Base-by-base conservation (phyloP, 2,113 vertebrate species). In the Pogona vitticeps region DNA sequence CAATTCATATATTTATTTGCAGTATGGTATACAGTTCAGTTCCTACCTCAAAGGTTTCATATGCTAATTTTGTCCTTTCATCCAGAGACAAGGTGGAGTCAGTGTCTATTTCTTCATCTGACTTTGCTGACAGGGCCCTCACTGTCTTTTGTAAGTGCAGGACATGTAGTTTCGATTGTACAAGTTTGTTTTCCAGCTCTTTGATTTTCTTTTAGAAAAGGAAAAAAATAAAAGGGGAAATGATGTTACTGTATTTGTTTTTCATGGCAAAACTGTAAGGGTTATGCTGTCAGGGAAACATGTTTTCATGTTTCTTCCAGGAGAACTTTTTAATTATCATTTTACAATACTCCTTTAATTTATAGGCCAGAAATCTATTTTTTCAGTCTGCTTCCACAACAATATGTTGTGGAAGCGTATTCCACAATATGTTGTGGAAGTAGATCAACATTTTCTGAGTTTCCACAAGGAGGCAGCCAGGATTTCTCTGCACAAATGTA, bases 11-110 rank as follows among this genome's bases (percentile, higher is more conserved):
- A 36, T 17, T 65, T n/a, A 33, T 46, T 65, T 65, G 21, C 76
- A 77, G 8, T 38, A 38, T 33, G 17, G 5, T 52, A 3, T 20
- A 80, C 38, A 21, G 28, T 87, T 33, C 40, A 21, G 59, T 46
- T 89, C 75, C 56, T 80, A 81, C 71, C 65, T 88, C 18, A 0
- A 83, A 92, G 56, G 61, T 87, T 31, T 90, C 83, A 13, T 17
- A 7, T 68, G 68, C 73, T 73, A 59, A 20, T 59, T 73, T 36
- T 0, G 0, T 18, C 58, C 17, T 6, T 46, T 40, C 65, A n/a
- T 12, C 28, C 23, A 6, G 3, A 9, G 42, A 33, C 3, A 26
- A 20, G 17, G 8, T 81, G 21, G 36, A 42, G 1, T 76, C 67
- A 1, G 23, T 3, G 17, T 73, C 56, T 1, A 8, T 28, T 56